Base-by-base conservation (phyloP, 2,888 invertebrate species). In the Meteorus cinctellus region DNA sequence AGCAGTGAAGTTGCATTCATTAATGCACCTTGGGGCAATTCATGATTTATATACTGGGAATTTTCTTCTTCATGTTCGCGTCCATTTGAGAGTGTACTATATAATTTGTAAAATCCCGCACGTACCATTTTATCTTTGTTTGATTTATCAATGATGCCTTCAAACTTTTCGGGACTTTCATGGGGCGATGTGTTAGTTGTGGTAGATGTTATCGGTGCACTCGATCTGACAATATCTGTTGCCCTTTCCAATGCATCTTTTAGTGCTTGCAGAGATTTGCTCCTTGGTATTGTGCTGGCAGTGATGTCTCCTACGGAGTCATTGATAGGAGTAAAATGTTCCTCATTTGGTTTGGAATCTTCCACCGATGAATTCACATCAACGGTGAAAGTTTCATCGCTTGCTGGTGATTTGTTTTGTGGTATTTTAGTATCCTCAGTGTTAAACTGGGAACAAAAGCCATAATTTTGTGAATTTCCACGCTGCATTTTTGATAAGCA, bases 181-280 rank as follows among this genome's bases (percentile, higher is more conserved):
- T 78, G 74, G 14, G 80, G 74, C 12, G 82, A 74, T 8, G 75
- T 74, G 24, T 8, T 71, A 24, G 16, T 60, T 8, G 82, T 78
- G 8, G 67, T 51, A 0, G 77, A 72, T 34, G 41, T 63, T 6
- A 79, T 79, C 34, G 81, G 78, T 4, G 83, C 74, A 45, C 60
- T 70, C 6, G 84, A 80, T 24, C 80, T 76, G 4, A 86, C 80
- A n/a, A 87, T 83, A 60, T 85, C 78, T 1, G 87, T 86, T 8
- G 86, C 87, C 27, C 87, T 81, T 70, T 87, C 86, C 16, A 87
- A 75, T 14, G 87, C 85, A 16, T 87, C 81, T 75, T 84, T 85
- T 60, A 87, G 51, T 3, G 79, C 78, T 73, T 81, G 80, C 70
- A 87, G 72, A 0, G 85, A 78, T 75, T 78, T 73, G 29, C 69